These are phyloP conservation scores for Chymomyza costata DNA, from an alignment of 1,140 invertebrate species.

Conservation along the genomic window DNA sequence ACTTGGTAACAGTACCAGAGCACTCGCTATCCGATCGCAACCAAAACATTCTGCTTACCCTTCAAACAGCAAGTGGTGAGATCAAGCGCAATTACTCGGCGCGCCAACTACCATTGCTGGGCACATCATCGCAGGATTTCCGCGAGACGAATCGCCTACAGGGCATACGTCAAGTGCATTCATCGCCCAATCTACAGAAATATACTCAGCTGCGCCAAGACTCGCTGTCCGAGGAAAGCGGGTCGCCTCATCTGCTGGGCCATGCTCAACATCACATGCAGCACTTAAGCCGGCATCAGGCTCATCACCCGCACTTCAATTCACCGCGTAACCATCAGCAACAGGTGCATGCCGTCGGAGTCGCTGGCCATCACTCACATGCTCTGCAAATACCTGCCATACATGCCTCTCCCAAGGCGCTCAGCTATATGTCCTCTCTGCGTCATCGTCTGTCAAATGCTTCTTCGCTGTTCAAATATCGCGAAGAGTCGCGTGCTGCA, in stretches of 20 bases:
- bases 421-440: constrained; percentile 81
- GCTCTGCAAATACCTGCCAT: constrained; percentile 68
- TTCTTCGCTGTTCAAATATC: constrained; percentile 86
- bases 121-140: constrained; percentile 61
- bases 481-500: constrained; percentile 88
- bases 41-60: constrained; percentile 62
- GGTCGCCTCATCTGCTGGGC: constrained; percentile 54
- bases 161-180: constrained; percentile 71
- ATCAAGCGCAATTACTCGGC: constrained; percentile 71
- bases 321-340: constrained; percentile 29
- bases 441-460: constrained; percentile 87
- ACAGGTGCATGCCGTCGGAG: constrained; percentile 4
- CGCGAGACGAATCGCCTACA: constrained; percentile 45
- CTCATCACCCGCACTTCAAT: constrained; percentile 24
- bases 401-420: constrained; percentile 66
- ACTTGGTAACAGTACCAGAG: constrained; percentile 50
- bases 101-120: constrained; percentile 55
- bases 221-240: constrained; percentile 34
- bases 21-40: constrained; percentile 49
- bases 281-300: constrained; percentile 34
- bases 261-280: constrained; percentile 47
- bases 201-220: constrained; percentile 50
- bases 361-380: constrained; percentile 17
- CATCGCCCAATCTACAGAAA: constrained; percentile 71
- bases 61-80: constrained; percentile 64